Conservation (phyloP, 2,797 vertebrate genomes). For the Anableps anableps region DNA sequence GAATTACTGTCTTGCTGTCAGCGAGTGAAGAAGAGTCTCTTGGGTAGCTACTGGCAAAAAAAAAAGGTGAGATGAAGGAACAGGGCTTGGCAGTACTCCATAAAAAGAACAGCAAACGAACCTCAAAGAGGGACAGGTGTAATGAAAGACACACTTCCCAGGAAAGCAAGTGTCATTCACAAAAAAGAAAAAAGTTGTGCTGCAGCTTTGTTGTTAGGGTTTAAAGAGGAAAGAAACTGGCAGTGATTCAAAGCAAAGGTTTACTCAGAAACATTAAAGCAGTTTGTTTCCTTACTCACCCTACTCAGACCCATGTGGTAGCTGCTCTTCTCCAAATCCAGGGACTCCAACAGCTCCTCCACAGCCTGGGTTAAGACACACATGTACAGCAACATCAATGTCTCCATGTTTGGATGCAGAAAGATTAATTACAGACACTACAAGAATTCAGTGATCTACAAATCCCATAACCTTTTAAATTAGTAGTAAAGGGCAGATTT, state of each 20-base stretch:
- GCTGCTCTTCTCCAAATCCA: constrained; percentile 97
- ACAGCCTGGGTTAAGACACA: constrained; percentile 84
- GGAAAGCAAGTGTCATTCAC: constrained; percentile 49
- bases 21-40: constrained; percentile 43
- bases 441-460: constrained; percentile 49
- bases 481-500: constrained; percentile 36
- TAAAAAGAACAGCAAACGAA: constrained; percentile 51
- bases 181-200: constrained; percentile 15
- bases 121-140: constrained; percentile 58
- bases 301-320: constrained; percentile 96
- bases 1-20: constrained; percentile 39
- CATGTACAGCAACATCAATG: constrained; percentile 42
- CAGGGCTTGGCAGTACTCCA: constrained; percentile 50
- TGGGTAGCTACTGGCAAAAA: constrained; percentile 35
- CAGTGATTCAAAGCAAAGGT: constrained; percentile 38
- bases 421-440: constrained; percentile 42
- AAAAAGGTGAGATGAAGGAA: constrained; percentile 28
- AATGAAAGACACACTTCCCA: constrained; percentile 57
- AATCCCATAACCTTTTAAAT: constrained; percentile 41
- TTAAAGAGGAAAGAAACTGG: constrained; percentile 31
- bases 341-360: constrained; percentile 94
- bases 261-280: constrained; percentile 43
- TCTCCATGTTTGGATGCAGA: constrained; percentile 50
- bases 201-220: constrained; percentile 22
- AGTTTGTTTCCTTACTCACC: constrained; percentile 80